Base-by-base conservation (phyloP, 23 tunicate genomes). In the Oikopleura albicans region DNA sequence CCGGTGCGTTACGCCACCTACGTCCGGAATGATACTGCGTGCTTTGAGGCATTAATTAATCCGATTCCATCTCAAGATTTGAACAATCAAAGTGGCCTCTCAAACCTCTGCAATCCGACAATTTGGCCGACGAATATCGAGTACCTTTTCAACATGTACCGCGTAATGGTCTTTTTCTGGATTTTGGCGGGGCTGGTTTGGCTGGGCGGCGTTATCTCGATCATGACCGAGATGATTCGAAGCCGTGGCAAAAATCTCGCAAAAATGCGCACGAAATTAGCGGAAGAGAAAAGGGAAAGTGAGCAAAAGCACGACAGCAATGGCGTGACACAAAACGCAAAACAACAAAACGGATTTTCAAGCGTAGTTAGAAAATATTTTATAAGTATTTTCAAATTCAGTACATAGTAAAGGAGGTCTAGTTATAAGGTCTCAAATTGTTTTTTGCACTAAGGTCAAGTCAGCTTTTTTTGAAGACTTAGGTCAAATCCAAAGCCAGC, bases 121-220 rank as follows among this genome's bases (percentile, higher is more conserved):
- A 71, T 31, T 31, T 71, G 79, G 79, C 79, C 79, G 37, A 4
- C 27, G 31, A 16, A 27, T 71, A 71, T 71, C 35, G 79, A 71
- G 31, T 12, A 12, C 37, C 2, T 71, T 27, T 71, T 71, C 37
- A 71, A 71, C 37, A 71, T 71, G 79, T 71, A 71, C 31, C 33
- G 79, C 2, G 79, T 27, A 16, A 71, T 71, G 37, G 79, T 71
- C 37, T 71, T 71, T 37, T 71, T 71, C 31, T 71, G 79, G 79
- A 71, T 71, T 29, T 37, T 71, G 4, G 27, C 37, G 4, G 79
- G 79, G 35, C 79, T 71, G 2, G 79, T 71, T 29, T 71, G 79
- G 79, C 79, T 71, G 28, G 79, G 79, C 2, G 79, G 79, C 2
- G 79, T 71, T 34, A 71, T 71, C 2, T 71, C 79, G 34, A 71